A percentile compares a stretch with the other conserved stretches of the same genome.
Evolutionary conservation across 1,140 invertebrate genomes (phyloP).

Genomic region (Cydia splendana): DNA sequence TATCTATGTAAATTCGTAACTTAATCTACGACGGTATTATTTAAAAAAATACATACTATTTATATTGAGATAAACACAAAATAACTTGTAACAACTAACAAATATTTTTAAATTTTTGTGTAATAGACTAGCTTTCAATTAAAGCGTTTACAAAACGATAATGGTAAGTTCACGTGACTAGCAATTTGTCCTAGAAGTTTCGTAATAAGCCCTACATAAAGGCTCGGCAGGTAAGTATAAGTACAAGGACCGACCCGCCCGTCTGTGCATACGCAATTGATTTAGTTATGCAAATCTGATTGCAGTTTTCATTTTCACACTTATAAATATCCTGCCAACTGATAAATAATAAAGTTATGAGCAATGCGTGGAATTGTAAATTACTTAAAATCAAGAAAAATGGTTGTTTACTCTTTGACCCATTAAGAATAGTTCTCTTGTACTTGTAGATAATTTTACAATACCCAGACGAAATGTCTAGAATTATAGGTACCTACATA

Average conservation of each 20-base stretch:
- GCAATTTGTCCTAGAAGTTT: constrained; percentile 20
- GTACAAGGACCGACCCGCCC: constrained; percentile 33
- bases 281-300: constrained; percentile 26
- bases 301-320: constrained; percentile 16
- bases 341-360: not conserved
- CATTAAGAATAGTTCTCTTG: not conserved
- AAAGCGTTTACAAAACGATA: constrained; percentile 5
- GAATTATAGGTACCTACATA: too few species aligned
- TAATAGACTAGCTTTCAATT: not conserved
- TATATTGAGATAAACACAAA: not conserved
- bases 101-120: not conserved
- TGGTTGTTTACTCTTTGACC: not conserved
- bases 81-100: not conserved
- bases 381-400: not conserved
- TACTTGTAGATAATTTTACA: not conserved
- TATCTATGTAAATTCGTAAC: too few species aligned
- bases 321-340: constrained; percentile 1
- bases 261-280: constrained; percentile 40
- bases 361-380: not conserved
- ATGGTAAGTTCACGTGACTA: constrained; percentile 15
- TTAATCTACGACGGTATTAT: too few species aligned
- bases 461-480: too few species aligned
- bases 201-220: constrained; percentile 25
- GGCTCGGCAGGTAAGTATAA: not conserved
- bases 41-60: not conserved